Percentiles rank a stretch among this genome's conserved stretches.
These are phyloP conservation scores for Pachycephus smyrnensis DNA, from an alignment of 2,888 invertebrate genomes.

Conservation along the genomic window DNA sequence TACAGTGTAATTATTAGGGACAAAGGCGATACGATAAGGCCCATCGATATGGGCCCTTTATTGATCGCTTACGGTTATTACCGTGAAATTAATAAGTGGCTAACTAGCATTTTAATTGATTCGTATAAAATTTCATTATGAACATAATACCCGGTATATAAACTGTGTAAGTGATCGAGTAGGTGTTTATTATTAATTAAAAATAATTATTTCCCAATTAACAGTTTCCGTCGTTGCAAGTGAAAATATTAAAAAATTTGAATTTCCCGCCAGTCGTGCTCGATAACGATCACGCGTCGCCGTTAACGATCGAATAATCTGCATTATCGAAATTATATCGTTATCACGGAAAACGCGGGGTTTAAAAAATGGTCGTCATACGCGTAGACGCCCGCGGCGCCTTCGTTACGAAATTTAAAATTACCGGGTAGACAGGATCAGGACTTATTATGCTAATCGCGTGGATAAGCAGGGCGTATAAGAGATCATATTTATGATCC, in stretches of 20 bases:
- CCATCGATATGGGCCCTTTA: not conserved
- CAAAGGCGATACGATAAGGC: not conserved
- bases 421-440: not conserved
- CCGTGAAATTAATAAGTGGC: not conserved
- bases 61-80: not conserved
- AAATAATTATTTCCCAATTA: no score
- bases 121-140: not conserved
- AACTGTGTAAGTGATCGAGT: not conserved
- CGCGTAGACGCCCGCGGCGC: not conserved
- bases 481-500: slow-evolving; percentile 41
- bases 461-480: slow-evolving; percentile 35
- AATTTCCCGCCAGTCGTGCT: not conserved
- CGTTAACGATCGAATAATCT: not conserved
- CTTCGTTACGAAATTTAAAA: not conserved
- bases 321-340: not conserved
- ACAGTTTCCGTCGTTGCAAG: no score
- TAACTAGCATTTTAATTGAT: not conserved
- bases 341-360: not conserved
- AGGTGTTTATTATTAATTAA: no score
- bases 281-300: not conserved
- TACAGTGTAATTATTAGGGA: not conserved
- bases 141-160: not conserved
- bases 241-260: not conserved
- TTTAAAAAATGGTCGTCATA: not conserved
- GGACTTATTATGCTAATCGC: slow-evolving; percentile 45